phyloP scores from a whole-genome alignment of 2,113 vertebrate species.

The Sceloporus undulatus region DNA sequence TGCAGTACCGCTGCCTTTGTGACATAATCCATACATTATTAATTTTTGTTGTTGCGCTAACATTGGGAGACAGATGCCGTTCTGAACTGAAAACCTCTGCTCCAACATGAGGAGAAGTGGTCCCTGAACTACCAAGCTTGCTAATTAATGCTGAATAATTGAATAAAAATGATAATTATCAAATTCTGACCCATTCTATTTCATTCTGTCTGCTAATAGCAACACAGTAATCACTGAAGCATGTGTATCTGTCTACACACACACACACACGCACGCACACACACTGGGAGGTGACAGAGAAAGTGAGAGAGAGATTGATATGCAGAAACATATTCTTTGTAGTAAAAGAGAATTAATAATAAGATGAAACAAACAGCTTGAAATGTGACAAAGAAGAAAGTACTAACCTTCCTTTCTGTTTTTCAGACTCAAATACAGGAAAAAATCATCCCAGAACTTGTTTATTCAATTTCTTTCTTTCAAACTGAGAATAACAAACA shows the following conservation, averaged over 20 bases:
- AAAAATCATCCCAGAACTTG: neutral
- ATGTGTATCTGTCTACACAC: neutral
- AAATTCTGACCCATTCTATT: constrained; percentile 37
- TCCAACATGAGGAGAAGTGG: constrained; percentile 47
- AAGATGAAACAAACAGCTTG: constrained; percentile 39
- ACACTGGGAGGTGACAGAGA: too few species aligned
- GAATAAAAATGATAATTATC: constrained; percentile 69
- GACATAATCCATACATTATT: constrained; percentile 65
- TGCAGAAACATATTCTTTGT: constrained; percentile 17
- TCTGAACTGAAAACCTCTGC: constrained; percentile 62
- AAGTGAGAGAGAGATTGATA: too few species aligned
- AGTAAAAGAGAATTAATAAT: constrained; percentile 54
- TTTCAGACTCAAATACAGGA: neutral
- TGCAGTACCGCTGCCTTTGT: constrained; percentile 54
- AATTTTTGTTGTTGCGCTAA: constrained; percentile 65
- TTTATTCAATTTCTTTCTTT: neutral
- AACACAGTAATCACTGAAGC: constrained; percentile 39
- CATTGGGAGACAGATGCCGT: constrained; percentile 58
- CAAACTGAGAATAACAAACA: rapidly evolving
- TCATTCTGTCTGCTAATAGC: constrained; percentile 56
- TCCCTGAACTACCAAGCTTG: constrained; percentile 58
- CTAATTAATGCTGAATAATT: constrained; percentile 75
- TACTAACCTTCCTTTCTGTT: neutral
- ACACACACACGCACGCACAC: neutral
- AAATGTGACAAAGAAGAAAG: constrained; percentile 5